Evolutionary conservation across 2,113 vertebrate species (phyloP), one percentile per base, ranked within the genome.

Genomic region (Crypturellus undulatus): DNA sequence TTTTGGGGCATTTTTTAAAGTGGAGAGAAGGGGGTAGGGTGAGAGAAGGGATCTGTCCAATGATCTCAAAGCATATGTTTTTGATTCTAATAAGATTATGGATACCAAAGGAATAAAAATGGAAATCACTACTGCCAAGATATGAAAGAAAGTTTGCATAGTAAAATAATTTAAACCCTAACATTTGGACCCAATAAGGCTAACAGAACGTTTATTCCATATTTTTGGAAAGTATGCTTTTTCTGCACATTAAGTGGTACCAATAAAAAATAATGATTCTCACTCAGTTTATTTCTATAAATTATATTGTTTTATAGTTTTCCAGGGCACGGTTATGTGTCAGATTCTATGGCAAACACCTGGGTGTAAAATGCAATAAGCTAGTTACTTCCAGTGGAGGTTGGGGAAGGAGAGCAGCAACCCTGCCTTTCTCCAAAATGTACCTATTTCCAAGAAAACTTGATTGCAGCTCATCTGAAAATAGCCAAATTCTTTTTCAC

Each of bases 191-290:
- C 97, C 97, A 98, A 98, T 98, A 98, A 98, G 97, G 96, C 97
- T 97, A 98, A 98, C 90, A 97, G 96, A 97, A 97, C 90, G 72
- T 96, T 98, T 98, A 98, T 98, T 97, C 98, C 97, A 98, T 98
- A 98, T 98, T 98, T 98, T 98, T 98, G 96, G 97, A 98, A 98
- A 98, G 97, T 97, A 94, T 97, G 97, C 97, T 97, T 98, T 98
- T 98, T 98, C 97, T 98, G 96, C 97, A 97, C 98, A 98, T 98
- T 98, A 98, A 98, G 97, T 98, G 98, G 98, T 98, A 97, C 98
- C 98, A 98, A 98, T 98, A 98, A 98, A 98, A 98, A 98, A 98
- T 98, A 98, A 98, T 98, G 98, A 98, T 98, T 98, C 98, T 98
- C 98, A 97, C 97, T 98, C 97, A 95, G 97, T 98, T 98, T 98